Evolutionary conservation across 2,797 vertebrate species (phyloP).

Genomic region (Tarsius wallacei): DNA sequence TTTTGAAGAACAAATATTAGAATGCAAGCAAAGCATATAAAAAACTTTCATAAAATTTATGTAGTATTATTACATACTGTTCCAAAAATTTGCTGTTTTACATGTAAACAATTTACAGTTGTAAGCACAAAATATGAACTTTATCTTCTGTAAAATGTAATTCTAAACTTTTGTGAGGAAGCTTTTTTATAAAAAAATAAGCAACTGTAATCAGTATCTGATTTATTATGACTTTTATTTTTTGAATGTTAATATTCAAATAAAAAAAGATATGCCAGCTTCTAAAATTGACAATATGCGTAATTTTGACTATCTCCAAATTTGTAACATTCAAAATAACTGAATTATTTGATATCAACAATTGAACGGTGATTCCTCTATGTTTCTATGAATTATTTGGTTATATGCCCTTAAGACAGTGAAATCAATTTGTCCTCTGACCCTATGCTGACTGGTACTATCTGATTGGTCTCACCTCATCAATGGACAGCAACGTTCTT

Average conservation of each 20-base stretch:
- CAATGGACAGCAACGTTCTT: background rate
- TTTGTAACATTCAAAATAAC: background rate
- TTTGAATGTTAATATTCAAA: background rate
- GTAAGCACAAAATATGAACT: background rate
- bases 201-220: background rate
- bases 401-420: background rate
- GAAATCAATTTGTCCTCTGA: background rate
- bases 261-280: background rate
- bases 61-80: background rate
- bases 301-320: background rate
- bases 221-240: background rate
- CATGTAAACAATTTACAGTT: background rate
- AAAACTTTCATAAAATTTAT: background rate
- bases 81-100: background rate
- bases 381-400: background rate
- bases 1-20: background rate
- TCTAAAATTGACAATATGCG: background rate
- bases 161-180: background rate
- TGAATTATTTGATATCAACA: background rate
- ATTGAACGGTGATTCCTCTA: background rate
- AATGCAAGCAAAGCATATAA: background rate
- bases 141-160: background rate
- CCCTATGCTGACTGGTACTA: background rate
- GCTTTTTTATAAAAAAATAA: background rate
- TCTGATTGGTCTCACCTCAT: background rate